Conservation (phyloP, 1,140 invertebrate species). For the Proctacanthus coquilletti region DNA sequence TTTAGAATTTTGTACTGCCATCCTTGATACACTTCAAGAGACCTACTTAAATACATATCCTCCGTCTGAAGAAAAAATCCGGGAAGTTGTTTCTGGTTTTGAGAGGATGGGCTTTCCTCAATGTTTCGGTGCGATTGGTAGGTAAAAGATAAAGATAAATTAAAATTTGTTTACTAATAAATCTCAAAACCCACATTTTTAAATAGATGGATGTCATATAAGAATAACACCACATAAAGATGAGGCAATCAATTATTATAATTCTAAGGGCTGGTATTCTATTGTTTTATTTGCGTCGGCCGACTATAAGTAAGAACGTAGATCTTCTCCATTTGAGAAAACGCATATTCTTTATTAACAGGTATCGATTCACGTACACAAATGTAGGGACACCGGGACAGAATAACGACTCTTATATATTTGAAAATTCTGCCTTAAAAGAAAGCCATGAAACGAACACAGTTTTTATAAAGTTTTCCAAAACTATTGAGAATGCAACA, state of each 20-base stretch:
- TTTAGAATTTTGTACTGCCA: background rate
- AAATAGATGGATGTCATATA: slow-evolving; percentile 7
- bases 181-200: too few relatives aligned
- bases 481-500: background rate
- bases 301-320: slow-evolving; percentile 4
- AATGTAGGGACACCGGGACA: slow-evolving; percentile 4
- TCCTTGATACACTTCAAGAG: background rate
- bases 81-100: slow-evolving; percentile 5
- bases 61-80: slow-evolving; percentile 3
- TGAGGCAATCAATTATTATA: slow-evolving; percentile 5
- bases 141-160: background rate
- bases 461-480: background rate
- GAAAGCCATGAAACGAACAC: background rate
- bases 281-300: slow-evolving; percentile 4
- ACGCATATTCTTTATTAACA: background rate
- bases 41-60: background rate
- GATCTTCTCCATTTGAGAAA: background rate
- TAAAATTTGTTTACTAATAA: slow-evolving; percentile 1
- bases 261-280: slow-evolving; percentile 7
- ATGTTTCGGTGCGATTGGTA: slow-evolving; percentile 5
- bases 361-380: slow-evolving; percentile 6
- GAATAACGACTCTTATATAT: slow-evolving; percentile 4
- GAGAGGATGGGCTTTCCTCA: slow-evolving; percentile 6
- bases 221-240: slow-evolving; percentile 1
- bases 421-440: slow-evolving; percentile 5